Conservation (phyloP, 2,113 vertebrate species). For the Eudyptes chrysolophus region DNA sequence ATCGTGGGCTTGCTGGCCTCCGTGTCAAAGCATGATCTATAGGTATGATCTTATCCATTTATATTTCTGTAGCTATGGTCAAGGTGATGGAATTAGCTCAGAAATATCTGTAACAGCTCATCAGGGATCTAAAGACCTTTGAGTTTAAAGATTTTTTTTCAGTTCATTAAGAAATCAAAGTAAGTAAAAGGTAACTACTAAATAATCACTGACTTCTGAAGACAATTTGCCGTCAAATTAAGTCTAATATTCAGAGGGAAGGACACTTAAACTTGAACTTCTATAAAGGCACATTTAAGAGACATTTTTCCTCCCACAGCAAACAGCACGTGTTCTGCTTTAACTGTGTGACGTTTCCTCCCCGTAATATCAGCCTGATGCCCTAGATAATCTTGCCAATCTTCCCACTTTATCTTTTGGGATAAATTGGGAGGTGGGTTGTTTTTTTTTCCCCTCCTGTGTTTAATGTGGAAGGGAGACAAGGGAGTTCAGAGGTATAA, state of each 20-base stretch:
- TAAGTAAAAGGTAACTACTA: slow-evolving; percentile 12
- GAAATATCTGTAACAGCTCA: background rate
- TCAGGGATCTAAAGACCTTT: slow-evolving; percentile 15
- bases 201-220: background rate
- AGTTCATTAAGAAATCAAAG: slow-evolving; percentile 45
- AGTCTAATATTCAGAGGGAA: background rate
- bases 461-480: background rate
- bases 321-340: background rate
- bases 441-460: accelerated
- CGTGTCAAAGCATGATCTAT: background rate
- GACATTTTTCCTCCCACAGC: accelerated
- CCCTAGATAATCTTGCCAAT: background rate
- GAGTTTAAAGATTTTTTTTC: slow-evolving; percentile 2
- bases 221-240: background rate
- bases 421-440: background rate
- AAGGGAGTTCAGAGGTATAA: background rate
- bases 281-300: background rate
- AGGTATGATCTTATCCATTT: background rate
- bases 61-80: background rate
- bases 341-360: accelerated
- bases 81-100: background rate
- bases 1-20: background rate
- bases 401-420: background rate
- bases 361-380: accelerated
- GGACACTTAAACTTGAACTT: background rate